Base-by-base conservation (phyloP, 2,888 invertebrate genomes). In the Coremacera marginata region DNA sequence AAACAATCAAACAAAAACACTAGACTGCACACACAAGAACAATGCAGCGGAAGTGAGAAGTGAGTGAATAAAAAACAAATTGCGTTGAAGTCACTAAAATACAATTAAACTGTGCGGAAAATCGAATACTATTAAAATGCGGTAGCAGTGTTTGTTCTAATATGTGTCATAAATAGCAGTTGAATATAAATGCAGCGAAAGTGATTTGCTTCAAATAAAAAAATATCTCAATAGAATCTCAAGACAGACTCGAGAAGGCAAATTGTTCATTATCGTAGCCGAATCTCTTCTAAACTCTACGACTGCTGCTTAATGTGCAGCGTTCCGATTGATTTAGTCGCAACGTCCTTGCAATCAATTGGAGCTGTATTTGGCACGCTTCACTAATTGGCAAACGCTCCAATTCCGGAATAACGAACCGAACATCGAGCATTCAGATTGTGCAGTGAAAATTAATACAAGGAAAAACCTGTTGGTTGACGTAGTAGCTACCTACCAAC, bases 401-500 rank as follows among this genome's bases (percentile, higher is more conserved):
- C 71, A 57, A 57, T 57, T 63, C 19, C 71, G 22, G 22, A 70
- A n/a, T 68, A n/a, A 11, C n/a, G 16, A 44, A 9, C 67, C 31
- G 3, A 31, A 49, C 25, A 5, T 27, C 49, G 27, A 27, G 25
- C 14, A 25, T 25, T 60, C 14, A 19, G 49, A 51, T 51, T 22
- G 49, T 68, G 51, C 49, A 27, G 44, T 55, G 34, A 52, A 27
- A 68, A 57, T 31, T 37, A 63, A 72, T 8, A 72, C 16, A 49
- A 16, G 70, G 73, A 19, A 73, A 73, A 76, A 78, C 81, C 81
- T 81, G 80, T 81, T 81, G 81, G 78, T 78, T 75, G 77, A 70
- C n/a, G 51, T 71, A 73, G 31, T 44, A 67, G 62, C 19, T 7
- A 27, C 31, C 31, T 31, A 27, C 34, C 49, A 70, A 57, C n/a